phyloP scores from a whole-genome alignment of 2,888 invertebrate species.

The Furcula furcula region DNA sequence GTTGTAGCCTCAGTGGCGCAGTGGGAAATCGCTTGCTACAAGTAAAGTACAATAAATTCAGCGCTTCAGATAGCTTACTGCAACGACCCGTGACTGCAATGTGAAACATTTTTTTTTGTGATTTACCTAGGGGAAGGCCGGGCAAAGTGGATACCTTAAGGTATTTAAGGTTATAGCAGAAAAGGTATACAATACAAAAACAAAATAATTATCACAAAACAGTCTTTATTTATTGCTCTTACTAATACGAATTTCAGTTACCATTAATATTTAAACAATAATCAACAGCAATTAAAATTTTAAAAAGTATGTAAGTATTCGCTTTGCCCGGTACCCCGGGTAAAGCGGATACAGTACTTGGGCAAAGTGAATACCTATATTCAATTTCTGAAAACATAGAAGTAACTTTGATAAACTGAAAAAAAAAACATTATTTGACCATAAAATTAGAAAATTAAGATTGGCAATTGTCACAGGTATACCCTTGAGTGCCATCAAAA shows the following conservation, averaged over 20 bases:
- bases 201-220: constrained; percentile 18
- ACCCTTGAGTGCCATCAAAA: constrained; percentile 20
- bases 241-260: constrained; percentile 14
- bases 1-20: no score
- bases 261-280: constrained; percentile 16
- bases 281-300: constrained; percentile 18
- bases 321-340: constrained; percentile 19
- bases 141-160: constrained; percentile 14
- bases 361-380: constrained; percentile 16
- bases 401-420: constrained; percentile 12
- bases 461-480: constrained; percentile 20
- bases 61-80: no score
- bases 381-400: constrained; percentile 2
- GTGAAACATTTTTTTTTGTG: no score
- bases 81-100: no score
- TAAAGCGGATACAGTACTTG: constrained; percentile 19
- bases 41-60: no score
- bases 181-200: constrained; percentile 17
- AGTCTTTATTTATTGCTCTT: constrained; percentile 16
- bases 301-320: constrained; percentile 23
- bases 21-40: no score
- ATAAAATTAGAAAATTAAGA: no score
- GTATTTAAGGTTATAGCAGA: constrained; percentile 18
- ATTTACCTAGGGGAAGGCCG: no score
- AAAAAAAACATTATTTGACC: constrained; percentile 4